Evolutionary conservation across 2,888 invertebrate genomes (phyloP).

Genomic region (Drosophila prolongata): DNA sequence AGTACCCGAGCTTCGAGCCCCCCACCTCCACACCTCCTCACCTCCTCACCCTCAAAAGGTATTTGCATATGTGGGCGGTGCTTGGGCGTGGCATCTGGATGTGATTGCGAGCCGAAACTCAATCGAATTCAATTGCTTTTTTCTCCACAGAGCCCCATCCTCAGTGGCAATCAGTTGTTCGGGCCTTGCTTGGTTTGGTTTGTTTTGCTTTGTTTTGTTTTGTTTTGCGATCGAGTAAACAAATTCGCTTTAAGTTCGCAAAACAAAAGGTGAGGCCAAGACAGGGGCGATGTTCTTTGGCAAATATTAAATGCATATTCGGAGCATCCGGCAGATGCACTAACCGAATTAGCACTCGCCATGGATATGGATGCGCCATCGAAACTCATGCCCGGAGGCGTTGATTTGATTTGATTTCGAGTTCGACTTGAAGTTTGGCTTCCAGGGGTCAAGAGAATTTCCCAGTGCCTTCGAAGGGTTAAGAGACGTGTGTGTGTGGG

Average conservation of each 20-base stretch:
- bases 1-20: background rate
- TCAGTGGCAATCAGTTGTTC: constrained; percentile 31
- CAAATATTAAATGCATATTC: constrained; percentile 64
- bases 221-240: constrained; percentile 69
- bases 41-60: constrained; percentile 36
- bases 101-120: constrained; percentile 52
- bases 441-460: background rate
- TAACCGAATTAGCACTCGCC: constrained; percentile 42
- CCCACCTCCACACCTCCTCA: constrained; percentile 12
- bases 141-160: constrained; percentile 22
- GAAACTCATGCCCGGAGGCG: constrained; percentile 15
- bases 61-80: constrained; percentile 75
- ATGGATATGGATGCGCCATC: constrained; percentile 4
- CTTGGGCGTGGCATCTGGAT: constrained; percentile 2
- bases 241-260: constrained; percentile 73
- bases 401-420: constrained; percentile 41
- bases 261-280: constrained; percentile 53
- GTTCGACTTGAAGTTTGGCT: constrained; percentile 4
- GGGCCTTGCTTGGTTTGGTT: constrained; percentile 15
- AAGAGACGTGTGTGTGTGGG: background rate
- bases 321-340: constrained; percentile 28
- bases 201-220: constrained; percentile 43
- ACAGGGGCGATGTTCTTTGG: constrained; percentile 10
- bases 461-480: background rate
- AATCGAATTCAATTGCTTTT: constrained; percentile 76